Evolutionary conservation across 1,140 invertebrate genomes (phyloP).

Genomic region (Phymastichus coffea): DNA sequence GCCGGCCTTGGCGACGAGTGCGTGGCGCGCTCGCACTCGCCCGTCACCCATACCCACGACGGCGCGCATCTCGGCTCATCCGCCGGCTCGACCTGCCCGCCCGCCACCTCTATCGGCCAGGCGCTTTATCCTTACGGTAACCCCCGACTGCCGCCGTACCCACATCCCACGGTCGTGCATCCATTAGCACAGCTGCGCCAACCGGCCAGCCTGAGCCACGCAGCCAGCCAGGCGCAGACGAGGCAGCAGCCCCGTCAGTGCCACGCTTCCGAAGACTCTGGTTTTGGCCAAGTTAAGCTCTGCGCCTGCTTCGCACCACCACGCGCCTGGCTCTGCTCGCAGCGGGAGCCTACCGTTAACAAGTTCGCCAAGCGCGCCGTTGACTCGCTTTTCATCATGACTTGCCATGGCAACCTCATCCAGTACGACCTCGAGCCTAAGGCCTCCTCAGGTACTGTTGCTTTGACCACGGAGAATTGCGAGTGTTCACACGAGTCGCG

Average conservation of each 20-base stretch:
- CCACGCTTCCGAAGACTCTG: constrained; percentile 66
- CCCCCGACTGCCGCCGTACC: constrained; percentile 85
- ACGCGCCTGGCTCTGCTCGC: constrained; percentile 70
- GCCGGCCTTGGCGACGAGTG: constrained; percentile 81
- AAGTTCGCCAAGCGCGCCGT: constrained; percentile 62
- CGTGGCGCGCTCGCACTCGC: constrained; percentile 74
- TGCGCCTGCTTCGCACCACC: constrained; percentile 77
- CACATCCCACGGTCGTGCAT: constrained; percentile 74
- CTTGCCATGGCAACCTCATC: constrained; percentile 81
- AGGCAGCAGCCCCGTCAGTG: constrained; percentile 62
- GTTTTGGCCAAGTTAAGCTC: constrained; percentile 67
- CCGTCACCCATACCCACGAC: constrained; percentile 62
- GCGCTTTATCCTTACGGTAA: constrained; percentile 83
- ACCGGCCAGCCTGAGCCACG: constrained; percentile 61
- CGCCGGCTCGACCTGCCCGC: constrained; percentile 75
- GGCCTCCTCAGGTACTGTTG: constrained; percentile 66
- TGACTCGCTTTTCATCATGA: constrained; percentile 88
- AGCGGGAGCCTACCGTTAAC: constrained; percentile 54
- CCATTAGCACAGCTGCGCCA: constrained; percentile 87
- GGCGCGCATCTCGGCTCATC: constrained; percentile 57
- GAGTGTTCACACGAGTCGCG: too few species aligned
- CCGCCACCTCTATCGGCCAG: constrained; percentile 83
- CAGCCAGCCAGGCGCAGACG: constrained; percentile 57
- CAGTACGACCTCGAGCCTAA: constrained; percentile 90
- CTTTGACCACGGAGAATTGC: too few species aligned